Percentiles rank a stretch among this genome's conserved stretches.
These are phyloP conservation scores for Theristicus caerulescens DNA, from an alignment of 2,113 vertebrate species.

Conservation along the genomic window DNA sequence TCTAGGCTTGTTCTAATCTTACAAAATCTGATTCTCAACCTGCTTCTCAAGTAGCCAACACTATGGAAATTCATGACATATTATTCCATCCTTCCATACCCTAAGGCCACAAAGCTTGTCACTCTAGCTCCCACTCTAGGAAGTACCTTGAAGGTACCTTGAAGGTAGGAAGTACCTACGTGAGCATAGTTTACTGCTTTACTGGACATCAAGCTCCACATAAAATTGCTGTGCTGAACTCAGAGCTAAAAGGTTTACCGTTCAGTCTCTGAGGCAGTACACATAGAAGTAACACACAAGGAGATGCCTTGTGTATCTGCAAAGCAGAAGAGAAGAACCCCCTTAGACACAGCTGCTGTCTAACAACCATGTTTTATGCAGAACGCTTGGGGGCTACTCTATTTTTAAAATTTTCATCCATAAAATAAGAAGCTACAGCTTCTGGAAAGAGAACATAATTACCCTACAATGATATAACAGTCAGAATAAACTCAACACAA, in stretches of 20 bases:
- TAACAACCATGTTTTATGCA: conserved; percentile 27
- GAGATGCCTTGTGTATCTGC: not conserved
- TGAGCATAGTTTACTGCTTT: not conserved
- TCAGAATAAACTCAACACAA: conserved; percentile 27
- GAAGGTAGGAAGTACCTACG: not conserved
- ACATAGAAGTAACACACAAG: not conserved
- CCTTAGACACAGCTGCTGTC: not conserved
- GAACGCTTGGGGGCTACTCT: not conserved
- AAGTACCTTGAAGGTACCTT: not conserved
- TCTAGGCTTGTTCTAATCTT: not conserved
- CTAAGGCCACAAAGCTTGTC: not conserved
- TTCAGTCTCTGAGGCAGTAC: not conserved
- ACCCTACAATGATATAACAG: not conserved
- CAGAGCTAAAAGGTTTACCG: not conserved
- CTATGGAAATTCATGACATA: not conserved
- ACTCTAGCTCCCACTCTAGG: not conserved
- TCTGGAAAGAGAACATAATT: conserved; percentile 26
- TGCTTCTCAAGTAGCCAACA: not conserved
- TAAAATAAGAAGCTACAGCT: conserved; percentile 25
- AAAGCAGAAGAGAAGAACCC: not conserved
- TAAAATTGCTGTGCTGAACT: not conserved
- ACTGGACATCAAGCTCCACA: not conserved
- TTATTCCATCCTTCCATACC: not conserved
- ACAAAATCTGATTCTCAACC: not conserved
- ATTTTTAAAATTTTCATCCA: conserved; percentile 24